A percentile compares a stretch with the other conserved stretches of the same genome.
phyloP scores from a whole-genome alignment of 2,888 invertebrate genomes.

The Amphipoea lucens region DNA sequence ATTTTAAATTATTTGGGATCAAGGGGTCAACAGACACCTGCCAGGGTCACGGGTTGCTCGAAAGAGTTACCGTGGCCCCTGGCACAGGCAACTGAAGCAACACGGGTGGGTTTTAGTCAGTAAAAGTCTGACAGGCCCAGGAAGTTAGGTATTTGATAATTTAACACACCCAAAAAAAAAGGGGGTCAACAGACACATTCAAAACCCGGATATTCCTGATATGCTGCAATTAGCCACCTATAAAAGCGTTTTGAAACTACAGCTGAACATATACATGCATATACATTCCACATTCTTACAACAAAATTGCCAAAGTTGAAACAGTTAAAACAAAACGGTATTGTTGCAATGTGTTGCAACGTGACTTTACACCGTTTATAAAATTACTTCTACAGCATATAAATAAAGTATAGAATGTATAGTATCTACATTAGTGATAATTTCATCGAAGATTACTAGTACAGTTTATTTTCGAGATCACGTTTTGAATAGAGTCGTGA shows the following conservation, averaged over 20 bases:
- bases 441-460: neutral
- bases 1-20: neutral
- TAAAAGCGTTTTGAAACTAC: constrained; percentile 5
- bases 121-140: too few relatives aligned
- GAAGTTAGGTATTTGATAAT: too few relatives aligned
- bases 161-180: neutral
- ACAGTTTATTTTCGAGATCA: constrained; percentile 36
- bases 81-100: too few relatives aligned
- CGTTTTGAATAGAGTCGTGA: constrained; percentile 52
- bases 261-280: constrained; percentile 2
- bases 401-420: constrained; percentile 21
- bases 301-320: constrained; percentile 35
- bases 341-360: constrained; percentile 24
- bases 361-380: constrained; percentile 28
- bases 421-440: neutral
- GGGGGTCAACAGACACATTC: neutral
- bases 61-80: too few relatives aligned
- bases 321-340: constrained; percentile 33
- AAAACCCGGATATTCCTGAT: neutral
- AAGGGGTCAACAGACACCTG: neutral
- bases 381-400: constrained; percentile 22
- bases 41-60: too few relatives aligned
- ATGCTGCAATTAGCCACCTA: neutral
- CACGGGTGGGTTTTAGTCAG: too few relatives aligned
- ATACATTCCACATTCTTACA: constrained; percentile 13